Conservation (phyloP, 2,797 vertebrate species). For the Sebastes iracundus region DNA sequence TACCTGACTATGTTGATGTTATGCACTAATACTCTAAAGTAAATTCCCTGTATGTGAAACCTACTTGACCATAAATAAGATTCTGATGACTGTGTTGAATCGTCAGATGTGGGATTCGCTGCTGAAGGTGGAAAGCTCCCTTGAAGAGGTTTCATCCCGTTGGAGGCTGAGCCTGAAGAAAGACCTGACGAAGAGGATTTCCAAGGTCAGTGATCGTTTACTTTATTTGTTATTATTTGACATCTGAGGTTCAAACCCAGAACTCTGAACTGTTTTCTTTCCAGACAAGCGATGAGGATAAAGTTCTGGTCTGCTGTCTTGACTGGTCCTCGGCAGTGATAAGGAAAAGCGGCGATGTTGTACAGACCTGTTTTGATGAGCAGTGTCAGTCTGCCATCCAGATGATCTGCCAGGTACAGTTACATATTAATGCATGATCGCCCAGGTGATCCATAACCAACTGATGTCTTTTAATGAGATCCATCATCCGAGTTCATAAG, state of each 20-base stretch:
- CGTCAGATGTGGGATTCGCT: conserved; percentile 79
- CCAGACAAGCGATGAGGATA: conserved; percentile 56
- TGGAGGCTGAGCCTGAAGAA: conserved; percentile 61
- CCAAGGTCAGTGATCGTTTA: conserved; percentile 39
- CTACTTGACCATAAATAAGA: neutral
- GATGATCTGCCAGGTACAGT: conserved; percentile 69
- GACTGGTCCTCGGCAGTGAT: neutral
- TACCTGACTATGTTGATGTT: too few relatives aligned
- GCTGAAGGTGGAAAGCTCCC: conserved; percentile 64
- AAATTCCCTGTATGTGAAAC: too few relatives aligned
- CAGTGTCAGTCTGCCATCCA: conserved; percentile 61
- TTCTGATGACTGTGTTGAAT: neutral
- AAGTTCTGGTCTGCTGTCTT: conserved; percentile 63
- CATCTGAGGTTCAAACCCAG: neutral
- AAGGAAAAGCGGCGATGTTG: conserved; percentile 11
- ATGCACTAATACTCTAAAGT: too few relatives aligned
- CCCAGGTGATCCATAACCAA: neutral
- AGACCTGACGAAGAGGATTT: conserved; percentile 74
- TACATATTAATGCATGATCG: neutral
- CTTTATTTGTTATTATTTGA: neutral
- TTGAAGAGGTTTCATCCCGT: conserved; percentile 49
- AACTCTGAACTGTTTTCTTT: neutral
- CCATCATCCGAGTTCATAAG: too few relatives aligned
- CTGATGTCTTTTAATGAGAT: neutral
- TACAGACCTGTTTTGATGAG: conserved; percentile 71